Base-by-base conservation (phyloP, 2,888 invertebrate species). In the Cryptocephalus moraei region DNA sequence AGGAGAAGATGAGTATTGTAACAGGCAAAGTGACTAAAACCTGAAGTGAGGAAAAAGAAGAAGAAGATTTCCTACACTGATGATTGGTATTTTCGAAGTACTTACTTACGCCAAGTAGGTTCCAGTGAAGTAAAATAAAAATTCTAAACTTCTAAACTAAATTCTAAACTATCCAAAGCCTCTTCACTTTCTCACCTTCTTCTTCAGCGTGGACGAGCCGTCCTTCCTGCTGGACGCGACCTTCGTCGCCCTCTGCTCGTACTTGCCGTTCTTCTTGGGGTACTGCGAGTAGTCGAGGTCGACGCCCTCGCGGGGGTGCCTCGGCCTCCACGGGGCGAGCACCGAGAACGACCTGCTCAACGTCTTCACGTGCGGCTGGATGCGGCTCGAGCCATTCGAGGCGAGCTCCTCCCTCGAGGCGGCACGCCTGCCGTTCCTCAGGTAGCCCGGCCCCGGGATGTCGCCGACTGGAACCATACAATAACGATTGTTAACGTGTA, bases 281-380 rank as follows among this genome's bases (percentile, higher is more conserved):
- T 78, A 74, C 60, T 86, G 86, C 10, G 84, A 84, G 70, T 87
- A 87, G 64, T 87, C 86, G 22, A 87, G 84, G 70, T 88, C 87
- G 63, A 82, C 80, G 45, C 79, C 80, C 59, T 87, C 87, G 61
- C 76, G 76, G 61, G 80, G 77, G 61, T 84, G 82, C 53, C 81
- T 78, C 2, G 90, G 89, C 49, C 82, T 82, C 89, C 89, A 90
- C 4, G 90, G 90, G 0, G 90, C 87, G 62, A 89, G 76, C 56
- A 90, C 82, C 4, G 88, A 88, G 59, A 90, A 87, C 50, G 87
- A 88, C 43, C 83, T 76, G 9, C 88, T 86, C 22, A 88, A 80
- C 40, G 82, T 86, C 57, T 81, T 79, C 43, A 82, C 80, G 66
- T 86, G 82, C 10, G 76, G 73, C 52, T 75, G 75, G 50, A 77